A percentile compares a stretch with the other conserved stretches of the same genome.
These are phyloP conservation scores for Corticium candelabrum DNA, from an alignment of 37 sponge, comb jelly and placozoan species.

Conservation along the genomic window DNA sequence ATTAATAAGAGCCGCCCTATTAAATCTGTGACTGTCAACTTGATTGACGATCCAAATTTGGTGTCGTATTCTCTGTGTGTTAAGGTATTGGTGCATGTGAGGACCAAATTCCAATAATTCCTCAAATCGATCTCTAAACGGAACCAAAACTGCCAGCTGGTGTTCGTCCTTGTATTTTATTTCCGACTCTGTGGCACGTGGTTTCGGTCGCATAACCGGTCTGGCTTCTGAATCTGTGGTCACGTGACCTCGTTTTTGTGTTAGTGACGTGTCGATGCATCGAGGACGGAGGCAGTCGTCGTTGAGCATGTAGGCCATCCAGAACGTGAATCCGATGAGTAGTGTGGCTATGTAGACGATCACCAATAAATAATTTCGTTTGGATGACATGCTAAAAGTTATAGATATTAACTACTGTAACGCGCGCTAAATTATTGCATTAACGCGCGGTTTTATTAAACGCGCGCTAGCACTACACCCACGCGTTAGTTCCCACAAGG, in stretches of 20 bases:
- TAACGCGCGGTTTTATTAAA: no score
- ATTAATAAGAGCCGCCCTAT: conserved; percentile 72
- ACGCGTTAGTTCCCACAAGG: no score
- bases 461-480: no score
- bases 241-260: no score
- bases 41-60: conserved; percentile 89
- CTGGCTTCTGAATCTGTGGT: no score
- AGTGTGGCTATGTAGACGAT: neutral
- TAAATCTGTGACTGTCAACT: conserved; percentile 68
- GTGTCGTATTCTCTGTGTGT: conserved; percentile 49
- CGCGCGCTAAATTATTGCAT: no score
- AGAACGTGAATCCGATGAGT: neutral
- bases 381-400: neutral
- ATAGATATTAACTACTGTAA: no score
- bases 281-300: no score
- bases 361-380: neutral
- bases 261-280: no score
- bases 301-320: no score
- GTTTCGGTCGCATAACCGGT: no score
- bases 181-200: no score
- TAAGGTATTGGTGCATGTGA: conserved; percentile 66
- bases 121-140: conserved; percentile 66
- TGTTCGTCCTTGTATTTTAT: conserved; percentile 28
- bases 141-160: conserved; percentile 73
- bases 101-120: conserved; percentile 85